Evolutionary conservation across 2,888 invertebrate genomes (phyloP), one percentile per base, ranked within the genome.

Genomic region (Lasioglossum villosulum): DNA sequence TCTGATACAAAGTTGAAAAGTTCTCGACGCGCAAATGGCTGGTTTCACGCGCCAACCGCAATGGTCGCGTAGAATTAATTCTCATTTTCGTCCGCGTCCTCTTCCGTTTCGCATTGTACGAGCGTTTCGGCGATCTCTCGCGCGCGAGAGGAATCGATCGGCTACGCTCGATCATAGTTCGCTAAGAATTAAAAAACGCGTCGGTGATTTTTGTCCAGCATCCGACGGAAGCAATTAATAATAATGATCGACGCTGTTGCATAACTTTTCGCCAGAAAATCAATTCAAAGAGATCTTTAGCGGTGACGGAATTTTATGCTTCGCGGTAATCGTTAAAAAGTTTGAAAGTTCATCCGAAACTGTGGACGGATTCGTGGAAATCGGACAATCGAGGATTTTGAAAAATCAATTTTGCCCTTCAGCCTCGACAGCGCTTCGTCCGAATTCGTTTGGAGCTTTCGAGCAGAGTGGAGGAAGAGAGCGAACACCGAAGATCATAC

Each of bases 191-290:
- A 27, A 12, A 5, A 16, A 37, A 70, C 23, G 34, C 19, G n/a
- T 70, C 23, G 19, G 48, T 68, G 10, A 30, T 12, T 34, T 23
- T 48, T 39, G 4, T 76, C 56, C 27, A 27, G 5, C 39, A 23
- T 66, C 30, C 10, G n/a, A 77, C 48, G 42, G 19, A 73, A 30
- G 23, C 63, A 68, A 81, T 76, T 14, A 48, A 19, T 74, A 34
- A n/a, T 73, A 37, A 74, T 56, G 14, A 16, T 12, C 2, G 39
- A 14, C 19, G 23, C 19, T 48, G 16, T 75, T 75, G 75, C 59
- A 56, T 72, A 70, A 70, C n/a, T 14, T 39, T 10, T 63, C 30
- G 30, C 63, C 19, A 34, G 6, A 8, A 27, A n/a, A 56, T 56
- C n/a, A 10, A 52, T n/a, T 52, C 10, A 0, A n/a, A 8, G n/a